Evolutionary conservation across 2,888 invertebrate species (phyloP).

Genomic region (Rhyacophila evoluta): DNA sequence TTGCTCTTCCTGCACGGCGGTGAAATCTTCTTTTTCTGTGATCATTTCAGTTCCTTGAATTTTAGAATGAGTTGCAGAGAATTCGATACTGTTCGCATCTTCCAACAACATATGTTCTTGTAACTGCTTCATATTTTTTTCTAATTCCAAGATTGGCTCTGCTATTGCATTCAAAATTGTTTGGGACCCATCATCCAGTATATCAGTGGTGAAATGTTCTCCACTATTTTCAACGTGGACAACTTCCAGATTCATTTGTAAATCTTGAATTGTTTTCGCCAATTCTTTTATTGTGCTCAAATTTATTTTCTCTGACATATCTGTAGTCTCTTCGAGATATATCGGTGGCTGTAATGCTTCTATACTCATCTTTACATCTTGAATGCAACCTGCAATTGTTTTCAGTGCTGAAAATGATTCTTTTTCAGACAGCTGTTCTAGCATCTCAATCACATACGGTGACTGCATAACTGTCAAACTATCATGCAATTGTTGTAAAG

Average conservation of each 20-base stretch:
- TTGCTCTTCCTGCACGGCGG: slow-evolving; percentile 36
- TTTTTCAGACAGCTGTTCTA: slow-evolving; percentile 59
- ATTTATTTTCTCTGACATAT: slow-evolving; percentile 54
- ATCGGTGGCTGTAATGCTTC: slow-evolving; percentile 39
- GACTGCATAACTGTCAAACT: slow-evolving; percentile 62
- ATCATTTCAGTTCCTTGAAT: background rate
- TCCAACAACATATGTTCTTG: slow-evolving; percentile 29
- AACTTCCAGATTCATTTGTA: background rate
- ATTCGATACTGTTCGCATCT: background rate
- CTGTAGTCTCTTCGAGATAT: slow-evolving; percentile 55
- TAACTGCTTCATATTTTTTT: slow-evolving; percentile 39
- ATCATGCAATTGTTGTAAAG: slow-evolving; percentile 61
- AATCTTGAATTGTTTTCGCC: slow-evolving; percentile 58
- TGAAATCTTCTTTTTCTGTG: slow-evolving; percentile 31
- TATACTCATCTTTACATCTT: slow-evolving; percentile 37
- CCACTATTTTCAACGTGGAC: slow-evolving; percentile 11
- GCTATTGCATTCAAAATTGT: slow-evolving; percentile 36
- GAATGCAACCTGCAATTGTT: slow-evolving; percentile 58
- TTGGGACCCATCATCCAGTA: slow-evolving; percentile 17
- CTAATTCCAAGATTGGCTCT: slow-evolving; percentile 42
- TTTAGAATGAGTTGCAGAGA: background rate
- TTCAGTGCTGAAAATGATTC: slow-evolving; percentile 60
- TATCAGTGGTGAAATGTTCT: slow-evolving; percentile 30
- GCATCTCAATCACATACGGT: slow-evolving; percentile 61
- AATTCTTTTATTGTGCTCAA: slow-evolving; percentile 57